These are phyloP conservation scores for Cephus sareptanus DNA, from an alignment of 2,888 invertebrate genomes.

Conservation along the genomic window DNA sequence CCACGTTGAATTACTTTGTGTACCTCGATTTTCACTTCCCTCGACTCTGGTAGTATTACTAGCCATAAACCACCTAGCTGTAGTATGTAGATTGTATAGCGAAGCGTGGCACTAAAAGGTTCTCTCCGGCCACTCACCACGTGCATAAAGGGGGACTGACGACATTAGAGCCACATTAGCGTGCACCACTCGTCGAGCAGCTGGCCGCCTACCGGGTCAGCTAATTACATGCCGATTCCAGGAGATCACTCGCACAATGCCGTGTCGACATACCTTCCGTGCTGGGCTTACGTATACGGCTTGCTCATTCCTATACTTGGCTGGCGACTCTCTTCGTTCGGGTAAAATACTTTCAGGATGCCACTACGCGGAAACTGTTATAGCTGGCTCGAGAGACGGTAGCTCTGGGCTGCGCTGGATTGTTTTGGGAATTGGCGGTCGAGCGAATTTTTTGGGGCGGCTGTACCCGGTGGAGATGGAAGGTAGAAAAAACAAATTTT, in stretches of 20 bases:
- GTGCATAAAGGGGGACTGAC: constrained; percentile 36
- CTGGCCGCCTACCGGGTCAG: constrained; percentile 52
- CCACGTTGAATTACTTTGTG: neutral
- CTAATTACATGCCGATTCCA: constrained; percentile 56
- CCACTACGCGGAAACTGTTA: neutral
- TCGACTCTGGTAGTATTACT: neutral
- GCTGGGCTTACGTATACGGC: neutral
- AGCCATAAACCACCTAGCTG: neutral
- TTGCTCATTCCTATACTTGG: neutral
- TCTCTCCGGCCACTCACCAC: constrained; percentile 22
- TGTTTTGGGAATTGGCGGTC: neutral
- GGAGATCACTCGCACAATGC: constrained; percentile 38
- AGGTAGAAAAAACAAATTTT: neutral
- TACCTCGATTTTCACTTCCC: neutral
- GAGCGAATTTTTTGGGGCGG: neutral
- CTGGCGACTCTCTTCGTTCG: neutral
- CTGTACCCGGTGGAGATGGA: neutral
- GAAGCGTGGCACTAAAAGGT: constrained; percentile 27
- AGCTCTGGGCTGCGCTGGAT: neutral
- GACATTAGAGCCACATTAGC: constrained; percentile 62
- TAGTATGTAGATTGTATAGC: neutral
- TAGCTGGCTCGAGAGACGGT: neutral
- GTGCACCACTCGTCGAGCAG: constrained; percentile 55
- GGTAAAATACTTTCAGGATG: neutral
- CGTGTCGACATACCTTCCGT: constrained; percentile 29